A percentile compares a stretch with the other conserved stretches of the same genome.
Conservation (phyloP, 1,140 invertebrate species). For the Drosophila varians region DNA sequence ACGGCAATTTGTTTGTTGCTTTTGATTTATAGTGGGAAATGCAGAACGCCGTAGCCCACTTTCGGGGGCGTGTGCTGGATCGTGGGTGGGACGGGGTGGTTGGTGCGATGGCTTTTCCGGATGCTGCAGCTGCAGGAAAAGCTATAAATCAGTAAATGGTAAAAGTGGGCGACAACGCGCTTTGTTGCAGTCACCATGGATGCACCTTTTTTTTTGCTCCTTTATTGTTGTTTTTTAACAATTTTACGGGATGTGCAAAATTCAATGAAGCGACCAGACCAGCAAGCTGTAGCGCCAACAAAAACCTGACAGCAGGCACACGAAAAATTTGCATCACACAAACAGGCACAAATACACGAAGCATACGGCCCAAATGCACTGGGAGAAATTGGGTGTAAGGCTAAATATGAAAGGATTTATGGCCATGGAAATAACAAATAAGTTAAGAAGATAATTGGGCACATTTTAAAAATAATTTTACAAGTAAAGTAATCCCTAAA, state of each 20-base stretch:
- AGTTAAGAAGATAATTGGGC: background rate
- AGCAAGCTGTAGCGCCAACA: slow-evolving; percentile 44
- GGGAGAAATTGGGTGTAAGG: background rate
- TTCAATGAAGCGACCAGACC: slow-evolving; percentile 75
- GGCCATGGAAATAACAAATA: no score
- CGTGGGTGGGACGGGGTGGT: no score
- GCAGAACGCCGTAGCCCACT: slow-evolving; percentile 53
- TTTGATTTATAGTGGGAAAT: slow-evolving; percentile 79
- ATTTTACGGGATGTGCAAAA: slow-evolving; percentile 72
- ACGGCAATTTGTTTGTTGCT: slow-evolving; percentile 60
- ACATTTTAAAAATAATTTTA: no score
- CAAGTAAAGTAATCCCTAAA: no score
- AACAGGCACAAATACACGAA: slow-evolving; percentile 44
- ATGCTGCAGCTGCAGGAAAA: slow-evolving; percentile 36
- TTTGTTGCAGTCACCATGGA: slow-evolving; percentile 50
- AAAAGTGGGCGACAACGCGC: slow-evolving; percentile 58
- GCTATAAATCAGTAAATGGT: slow-evolving; percentile 72
- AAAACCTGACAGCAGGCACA: slow-evolving; percentile 66
- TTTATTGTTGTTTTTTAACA: slow-evolving; percentile 52
- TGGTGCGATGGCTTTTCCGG: background rate
- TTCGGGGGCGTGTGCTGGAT: slow-evolving; percentile 60
- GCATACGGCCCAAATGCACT: slow-evolving; percentile 46
- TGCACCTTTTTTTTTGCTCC: slow-evolving; percentile 40
- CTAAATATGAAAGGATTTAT: no score
- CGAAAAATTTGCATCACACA: slow-evolving; percentile 70